A percentile compares a stretch with the other conserved stretches of the same genome.
Conservation (phyloP, 2,797 vertebrate species). For the Macrochelys suwanniensis region DNA sequence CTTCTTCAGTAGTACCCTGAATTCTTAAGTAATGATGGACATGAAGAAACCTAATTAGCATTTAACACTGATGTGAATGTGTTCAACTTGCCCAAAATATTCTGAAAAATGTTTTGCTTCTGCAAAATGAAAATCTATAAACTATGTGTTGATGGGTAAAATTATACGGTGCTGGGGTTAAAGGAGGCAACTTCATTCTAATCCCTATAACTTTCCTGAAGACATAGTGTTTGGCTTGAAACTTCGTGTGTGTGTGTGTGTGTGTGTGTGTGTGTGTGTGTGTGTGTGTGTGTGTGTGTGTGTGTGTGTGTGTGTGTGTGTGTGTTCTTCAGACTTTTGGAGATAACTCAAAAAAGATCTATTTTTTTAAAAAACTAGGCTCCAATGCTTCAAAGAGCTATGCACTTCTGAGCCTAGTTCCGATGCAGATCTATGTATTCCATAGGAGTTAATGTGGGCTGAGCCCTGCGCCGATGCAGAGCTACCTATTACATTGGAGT, state of each 20-base stretch:
- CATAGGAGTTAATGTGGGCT: not conserved
- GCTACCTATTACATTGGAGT: not conserved
- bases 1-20: not conserved
- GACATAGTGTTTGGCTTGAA: conserved; percentile 14
- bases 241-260: conserved; percentile 18
- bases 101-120: not conserved
- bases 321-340: conserved; percentile 36
- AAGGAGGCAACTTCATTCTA: conserved; percentile 40
- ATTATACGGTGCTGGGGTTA: conserved; percentile 28
- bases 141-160: not conserved
- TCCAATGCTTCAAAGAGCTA: not conserved
- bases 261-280: not conserved
- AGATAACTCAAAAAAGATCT: conserved; percentile 45
- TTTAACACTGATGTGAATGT: not conserved
- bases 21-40: not conserved
- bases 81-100: not conserved
- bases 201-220: conserved; percentile 18
- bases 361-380: conserved; percentile 40
- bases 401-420: conserved; percentile 23
- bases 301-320: no score
- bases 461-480: conserved; percentile 22
- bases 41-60: not conserved
- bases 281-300: no score
- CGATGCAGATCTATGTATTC: conserved; percentile 22
- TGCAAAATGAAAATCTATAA: conserved; percentile 27